Base-by-base conservation (phyloP, 2,113 vertebrate species). In the Eonycteris spelaea region DNA sequence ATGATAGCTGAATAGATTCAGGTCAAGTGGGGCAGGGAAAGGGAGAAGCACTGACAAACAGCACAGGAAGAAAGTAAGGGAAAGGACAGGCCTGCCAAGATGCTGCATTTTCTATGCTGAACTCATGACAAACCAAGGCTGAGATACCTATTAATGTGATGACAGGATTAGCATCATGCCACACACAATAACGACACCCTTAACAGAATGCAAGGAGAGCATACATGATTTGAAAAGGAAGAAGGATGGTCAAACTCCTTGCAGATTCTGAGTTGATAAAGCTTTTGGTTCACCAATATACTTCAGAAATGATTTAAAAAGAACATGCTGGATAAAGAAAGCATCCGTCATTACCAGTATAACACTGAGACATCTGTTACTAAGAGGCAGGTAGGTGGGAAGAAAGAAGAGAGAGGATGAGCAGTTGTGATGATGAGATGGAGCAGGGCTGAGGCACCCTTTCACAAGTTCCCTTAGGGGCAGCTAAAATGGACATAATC, bases 381-480 rank as follows among this genome's bases (percentile, higher is more conserved):
- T n/a, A n/a, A 87, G 55, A 86, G 68, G 21, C 33, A 73, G 38
- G 22, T 0, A 53, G 87, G 53, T 45, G 43, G 7, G 35, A 65
- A 43, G 14, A 19, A 6, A n/a, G 8, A 18, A 28, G 16, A 63
- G 8, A 7, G 48, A 63, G 43, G 22, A 10, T 1, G 4, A 22
- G 7, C 38, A 33, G 24, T 5, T 12, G 12, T 45, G 43, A 40
- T 7, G 16, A 21, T 1, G 15, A 2, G 0, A 0, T 28, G 38
- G 59, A 38, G 3, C 5, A 6, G 16, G 70, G 26, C 28, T 2
- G n/a, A 40, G 35, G 35, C 9, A 12, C 1, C 7, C 6, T 3
- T 24, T 59, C 22, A 33, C 24, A 22, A 26, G n/a, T 24, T 15
- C 15, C 61, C 73, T 40, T 6, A 7, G 24, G 9, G 55, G 61